Percentiles rank a stretch among this genome's conserved stretches.
Conservation (phyloP, 1,140 invertebrate species). For the Stenopsyche tienmushanensis region DNA sequence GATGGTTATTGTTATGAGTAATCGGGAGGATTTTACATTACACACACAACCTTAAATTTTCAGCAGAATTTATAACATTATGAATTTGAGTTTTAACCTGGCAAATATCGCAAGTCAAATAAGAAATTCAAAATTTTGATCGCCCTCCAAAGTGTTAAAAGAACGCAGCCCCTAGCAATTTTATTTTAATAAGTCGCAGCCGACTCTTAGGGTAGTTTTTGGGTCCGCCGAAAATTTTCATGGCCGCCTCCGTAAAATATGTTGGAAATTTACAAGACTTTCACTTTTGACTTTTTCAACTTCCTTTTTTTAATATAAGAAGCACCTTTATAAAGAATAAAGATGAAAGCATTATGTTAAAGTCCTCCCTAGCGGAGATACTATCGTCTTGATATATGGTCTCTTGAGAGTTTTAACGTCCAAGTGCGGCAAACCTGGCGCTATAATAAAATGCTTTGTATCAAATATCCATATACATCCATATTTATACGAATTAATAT, state of each 20-base stretch:
- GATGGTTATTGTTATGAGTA: too few species aligned
- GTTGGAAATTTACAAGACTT: constrained; percentile 8
- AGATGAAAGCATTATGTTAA: constrained; percentile 35
- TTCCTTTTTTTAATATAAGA: constrained; percentile 22
- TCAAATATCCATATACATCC: constrained; percentile 20
- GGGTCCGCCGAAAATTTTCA: constrained; percentile 9
- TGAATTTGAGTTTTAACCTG: too few species aligned
- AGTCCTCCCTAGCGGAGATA: constrained; percentile 29
- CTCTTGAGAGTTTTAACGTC: constrained; percentile 31
- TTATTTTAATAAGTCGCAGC: background rate
- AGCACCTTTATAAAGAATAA: constrained; percentile 23
- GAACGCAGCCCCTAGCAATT: too few species aligned
- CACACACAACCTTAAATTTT: too few species aligned
- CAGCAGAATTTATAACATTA: too few species aligned
- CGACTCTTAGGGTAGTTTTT: constrained; percentile 1
- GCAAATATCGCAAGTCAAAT: too few species aligned
- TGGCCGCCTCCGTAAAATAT: constrained; percentile 19
- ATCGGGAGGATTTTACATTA: too few species aligned
- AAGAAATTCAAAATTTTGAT: too few species aligned
- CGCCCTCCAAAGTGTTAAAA: too few species aligned
- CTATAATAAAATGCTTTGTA: constrained; percentile 21
- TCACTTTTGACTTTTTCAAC: constrained; percentile 5
- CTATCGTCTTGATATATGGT: constrained; percentile 34
- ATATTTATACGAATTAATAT: background rate
- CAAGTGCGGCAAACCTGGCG: constrained; percentile 28